Evolutionary conservation across 2,888 invertebrate species (phyloP), one percentile per base, ranked within the genome.

Genomic region (Alsophila aescularia): DNA sequence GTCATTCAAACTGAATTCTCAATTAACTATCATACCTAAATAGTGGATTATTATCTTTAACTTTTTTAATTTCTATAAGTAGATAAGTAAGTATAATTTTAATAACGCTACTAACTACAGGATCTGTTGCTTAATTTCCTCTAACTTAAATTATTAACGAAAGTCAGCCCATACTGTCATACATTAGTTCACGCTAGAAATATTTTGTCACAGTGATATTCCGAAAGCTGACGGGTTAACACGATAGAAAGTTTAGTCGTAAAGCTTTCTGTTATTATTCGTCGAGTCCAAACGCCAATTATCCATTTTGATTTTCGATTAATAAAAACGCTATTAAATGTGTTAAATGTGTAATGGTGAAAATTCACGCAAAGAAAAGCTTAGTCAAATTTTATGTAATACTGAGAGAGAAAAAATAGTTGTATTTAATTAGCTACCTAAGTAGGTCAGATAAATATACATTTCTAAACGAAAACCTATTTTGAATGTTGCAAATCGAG

Each of bases 181-280:
- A 15, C 14, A 47, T 32, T 65, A 61, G 56, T 63, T 67, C 62
- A 68, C 66, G 65, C 59, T 66, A 60, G 59, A 73, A 74, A 66
- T 71, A 71, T 76, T 72, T 78, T 76, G 77, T 79, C 70, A 79
- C 81, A 81, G 85, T 85, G 56, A 73, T 67, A 77, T 77, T 78
- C 77, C 56, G 75, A 71, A 71, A 66, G 73, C 70, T 75, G 79
- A 64, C 70, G 79, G 64, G 81, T 69, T 63, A 72, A 78, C 82
- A 85, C 83, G 83, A 69, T 21, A 39, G 35, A 12, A 70, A 69
- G 53, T 50, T 50, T 56, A 55, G 62, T 67, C 49, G 49, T 52
- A 60, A 50, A 34, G 7, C 18, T 34, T 35, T 34, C 4, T 40
- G 52, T 59, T 51, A 55, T 12, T 67, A 67, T 44, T 55, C 55